Conservation (phyloP, 2,113 vertebrate species). For the Caranx melampygus region DNA sequence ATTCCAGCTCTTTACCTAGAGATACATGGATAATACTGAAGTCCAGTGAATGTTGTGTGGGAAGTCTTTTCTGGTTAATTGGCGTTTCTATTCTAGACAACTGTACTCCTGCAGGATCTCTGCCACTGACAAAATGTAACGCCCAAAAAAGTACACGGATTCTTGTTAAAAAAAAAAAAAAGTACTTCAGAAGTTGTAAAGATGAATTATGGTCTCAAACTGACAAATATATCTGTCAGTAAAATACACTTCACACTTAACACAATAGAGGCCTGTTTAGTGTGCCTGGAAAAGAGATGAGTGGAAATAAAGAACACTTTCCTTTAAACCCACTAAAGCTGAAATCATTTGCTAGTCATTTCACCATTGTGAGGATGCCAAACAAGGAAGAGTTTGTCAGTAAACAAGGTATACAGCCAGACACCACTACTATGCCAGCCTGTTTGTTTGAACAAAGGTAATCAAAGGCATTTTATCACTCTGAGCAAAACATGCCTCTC, state of each 20-base stretch:
- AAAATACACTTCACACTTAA: background rate
- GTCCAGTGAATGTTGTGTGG: background rate
- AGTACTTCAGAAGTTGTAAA: background rate
- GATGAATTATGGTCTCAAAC: background rate
- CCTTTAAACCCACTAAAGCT: background rate
- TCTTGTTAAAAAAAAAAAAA: background rate
- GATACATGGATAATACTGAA: background rate
- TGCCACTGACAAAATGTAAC: background rate
- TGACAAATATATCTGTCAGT: background rate
- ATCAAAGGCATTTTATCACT: conserved; percentile 44
- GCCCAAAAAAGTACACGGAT: background rate
- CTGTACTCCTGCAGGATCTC: background rate
- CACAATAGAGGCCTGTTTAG: no score
- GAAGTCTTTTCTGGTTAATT: background rate
- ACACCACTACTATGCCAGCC: background rate
- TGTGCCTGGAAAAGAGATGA: background rate
- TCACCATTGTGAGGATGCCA: background rate
- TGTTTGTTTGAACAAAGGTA: conserved; percentile 27
- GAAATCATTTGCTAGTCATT: conserved; percentile 1
- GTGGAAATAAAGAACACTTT: background rate
- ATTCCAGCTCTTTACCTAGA: background rate
- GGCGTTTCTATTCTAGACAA: background rate
- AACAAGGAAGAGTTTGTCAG: background rate
- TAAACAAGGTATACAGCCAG: background rate
- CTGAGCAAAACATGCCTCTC: conserved; percentile 11